A percentile compares a stretch with the other conserved stretches of the same genome.
phyloP scores from a whole-genome alignment of 2,797 vertebrate genomes.

The Squalus acanthias region DNA sequence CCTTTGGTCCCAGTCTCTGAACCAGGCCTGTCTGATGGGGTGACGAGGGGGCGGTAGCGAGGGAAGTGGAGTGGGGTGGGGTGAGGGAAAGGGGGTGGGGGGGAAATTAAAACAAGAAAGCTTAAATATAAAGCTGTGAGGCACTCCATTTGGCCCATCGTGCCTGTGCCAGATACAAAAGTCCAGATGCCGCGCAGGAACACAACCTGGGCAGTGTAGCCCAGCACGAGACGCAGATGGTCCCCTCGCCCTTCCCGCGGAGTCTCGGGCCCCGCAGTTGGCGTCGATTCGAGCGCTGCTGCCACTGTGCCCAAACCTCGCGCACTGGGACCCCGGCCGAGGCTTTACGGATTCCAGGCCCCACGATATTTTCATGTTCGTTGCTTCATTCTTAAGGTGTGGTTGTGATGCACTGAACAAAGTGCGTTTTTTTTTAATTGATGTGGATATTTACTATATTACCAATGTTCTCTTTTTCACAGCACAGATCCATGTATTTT shows the following conservation, averaged over 20 bases:
- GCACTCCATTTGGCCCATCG: not conserved
- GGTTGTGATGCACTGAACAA: not conserved
- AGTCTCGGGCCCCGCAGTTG: not conserved
- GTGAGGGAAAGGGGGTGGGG: too few relatives aligned
- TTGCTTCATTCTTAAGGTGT: not conserved
- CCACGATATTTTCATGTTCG: too few relatives aligned
- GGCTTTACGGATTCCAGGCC: too few relatives aligned
- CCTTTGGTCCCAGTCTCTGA: not conserved
- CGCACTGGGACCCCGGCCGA: too few relatives aligned
- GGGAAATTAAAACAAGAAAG: too few relatives aligned
- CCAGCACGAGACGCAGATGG: too few relatives aligned
- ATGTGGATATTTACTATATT: not conserved
- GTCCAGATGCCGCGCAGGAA: not conserved
- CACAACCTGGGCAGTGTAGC: not conserved
- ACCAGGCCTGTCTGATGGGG: too few relatives aligned
- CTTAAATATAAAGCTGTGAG: not conserved
- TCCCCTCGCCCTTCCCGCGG: too few relatives aligned
- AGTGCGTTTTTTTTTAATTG: not conserved
- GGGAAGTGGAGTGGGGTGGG: too few relatives aligned
- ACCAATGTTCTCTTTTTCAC: constrained; percentile 42
- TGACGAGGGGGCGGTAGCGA: not conserved
- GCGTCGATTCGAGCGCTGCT: not conserved
- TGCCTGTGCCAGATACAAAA: not conserved
- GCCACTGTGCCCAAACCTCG: too few relatives aligned
- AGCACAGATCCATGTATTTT: constrained; percentile 80